Conservation (phyloP, 2,888 invertebrate genomes). For the Brachylomia viminalis region DNA sequence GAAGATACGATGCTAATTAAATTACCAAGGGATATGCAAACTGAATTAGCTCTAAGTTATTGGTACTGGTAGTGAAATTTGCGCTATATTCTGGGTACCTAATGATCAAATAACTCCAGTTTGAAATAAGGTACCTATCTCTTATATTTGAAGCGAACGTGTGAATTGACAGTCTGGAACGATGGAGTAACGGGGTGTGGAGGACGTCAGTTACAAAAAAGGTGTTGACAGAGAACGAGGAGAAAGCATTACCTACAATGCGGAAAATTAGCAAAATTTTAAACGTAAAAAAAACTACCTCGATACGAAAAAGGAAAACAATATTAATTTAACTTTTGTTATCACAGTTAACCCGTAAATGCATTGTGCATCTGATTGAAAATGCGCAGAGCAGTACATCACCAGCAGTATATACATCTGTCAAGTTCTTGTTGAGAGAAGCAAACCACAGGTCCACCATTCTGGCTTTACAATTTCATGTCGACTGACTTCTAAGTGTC, state of each 20-base stretch:
- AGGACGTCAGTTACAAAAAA: background rate
- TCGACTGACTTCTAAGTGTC: background rate
- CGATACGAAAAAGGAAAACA: background rate
- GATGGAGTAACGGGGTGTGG: background rate
- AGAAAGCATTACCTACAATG: background rate
- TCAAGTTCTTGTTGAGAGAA: background rate
- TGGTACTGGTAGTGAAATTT: constrained; percentile 11
- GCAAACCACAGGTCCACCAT: background rate
- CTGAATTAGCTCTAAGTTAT: constrained; percentile 1
- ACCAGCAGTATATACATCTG: background rate
- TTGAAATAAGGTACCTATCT: background rate
- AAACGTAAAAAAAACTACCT: background rate
- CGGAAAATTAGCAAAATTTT: background rate
- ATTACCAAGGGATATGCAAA: constrained; percentile 32
- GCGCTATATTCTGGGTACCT: background rate
- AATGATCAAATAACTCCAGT: constrained; percentile 14
- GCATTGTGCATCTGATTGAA: background rate
- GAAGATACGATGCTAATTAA: constrained; percentile 31
- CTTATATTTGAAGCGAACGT: background rate
- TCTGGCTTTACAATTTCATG: constrained; percentile 11
- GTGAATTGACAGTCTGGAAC: background rate
- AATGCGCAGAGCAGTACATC: background rate
- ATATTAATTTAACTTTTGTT: background rate
- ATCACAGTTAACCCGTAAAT: background rate
- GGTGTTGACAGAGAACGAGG: background rate